These are phyloP conservation scores for Lutjanus campechanus DNA, from an alignment of 2,797 vertebrate genomes.

Conservation along the genomic window DNA sequence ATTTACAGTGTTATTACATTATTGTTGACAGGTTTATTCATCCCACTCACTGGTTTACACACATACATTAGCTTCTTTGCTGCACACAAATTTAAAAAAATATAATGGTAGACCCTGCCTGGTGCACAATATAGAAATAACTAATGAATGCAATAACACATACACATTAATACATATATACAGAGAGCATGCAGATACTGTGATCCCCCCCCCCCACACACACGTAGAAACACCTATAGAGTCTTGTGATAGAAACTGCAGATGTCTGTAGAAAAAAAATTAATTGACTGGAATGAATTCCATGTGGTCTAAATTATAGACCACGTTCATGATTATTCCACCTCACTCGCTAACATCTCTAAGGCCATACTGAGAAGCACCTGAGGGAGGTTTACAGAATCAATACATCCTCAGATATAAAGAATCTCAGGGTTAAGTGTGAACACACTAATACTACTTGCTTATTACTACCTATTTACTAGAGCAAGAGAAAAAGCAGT, in stretches of 20 bases:
- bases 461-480: not conserved
- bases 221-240: not conserved
- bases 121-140: not conserved
- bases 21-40: not conserved
- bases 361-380: constrained; percentile 8
- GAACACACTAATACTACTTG: not conserved
- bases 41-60: not conserved
- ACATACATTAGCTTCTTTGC: not conserved
- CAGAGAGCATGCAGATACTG: too few relatives aligned
- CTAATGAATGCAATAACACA: not conserved
- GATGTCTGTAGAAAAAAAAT: not conserved
- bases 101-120: too few relatives aligned
- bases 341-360: not conserved
- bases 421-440: constrained; percentile 1
- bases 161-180: not conserved
- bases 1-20: not conserved
- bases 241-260: not conserved
- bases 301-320: not conserved
- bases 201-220: not conserved
- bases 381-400: constrained; percentile 16
- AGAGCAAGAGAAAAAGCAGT: not conserved
- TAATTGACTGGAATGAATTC: not conserved
- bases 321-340: not conserved
- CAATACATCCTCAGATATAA: constrained; percentile 16
- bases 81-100: not conserved